phyloP scores from a whole-genome alignment of 1,140 invertebrate species.

The Mycetomoellerius zeteki region DNA sequence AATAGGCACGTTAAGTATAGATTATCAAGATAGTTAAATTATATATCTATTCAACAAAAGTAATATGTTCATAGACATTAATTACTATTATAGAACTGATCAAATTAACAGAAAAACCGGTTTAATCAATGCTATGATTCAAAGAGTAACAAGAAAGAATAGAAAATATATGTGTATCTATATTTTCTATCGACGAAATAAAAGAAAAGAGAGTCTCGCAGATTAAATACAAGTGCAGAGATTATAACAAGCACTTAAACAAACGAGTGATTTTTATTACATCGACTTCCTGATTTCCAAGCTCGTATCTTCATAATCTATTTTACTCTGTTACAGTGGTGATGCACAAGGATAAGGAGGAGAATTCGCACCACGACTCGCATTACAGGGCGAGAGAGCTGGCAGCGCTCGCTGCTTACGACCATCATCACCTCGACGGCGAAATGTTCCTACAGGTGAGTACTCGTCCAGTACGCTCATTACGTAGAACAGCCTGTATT shows the following conservation, averaged over 20 bases:
- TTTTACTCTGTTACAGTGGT: conserved; percentile 91
- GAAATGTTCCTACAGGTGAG: conserved; percentile 98
- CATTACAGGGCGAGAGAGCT: conserved; percentile 93
- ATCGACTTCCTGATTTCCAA: not conserved
- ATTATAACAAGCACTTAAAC: not conserved
- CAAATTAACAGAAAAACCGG: not conserved
- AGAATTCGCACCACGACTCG: conserved; percentile 89
- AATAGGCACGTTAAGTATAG: not conserved
- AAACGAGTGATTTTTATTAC: conserved; percentile 11
- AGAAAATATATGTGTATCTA: not conserved
- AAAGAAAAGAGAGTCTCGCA: not conserved
- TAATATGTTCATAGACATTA: not conserved
- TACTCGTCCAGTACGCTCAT: conserved; percentile 36
- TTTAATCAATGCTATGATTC: not conserved
- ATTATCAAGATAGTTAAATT: not conserved
- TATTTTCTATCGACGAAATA: not conserved
- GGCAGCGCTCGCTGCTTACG: conserved; percentile 94
- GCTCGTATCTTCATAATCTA: not conserved
- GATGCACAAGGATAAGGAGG: conserved; percentile 97
- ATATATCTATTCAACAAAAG: not conserved
- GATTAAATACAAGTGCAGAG: not conserved
- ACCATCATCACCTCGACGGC: conserved; percentile 96
- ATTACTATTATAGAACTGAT: not conserved
- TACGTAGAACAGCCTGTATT: conserved; percentile 50
- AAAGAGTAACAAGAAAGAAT: not conserved